Percentiles rank a stretch among this genome's conserved stretches.
phyloP scores from a whole-genome alignment of 2,113 vertebrate species.

The Tenebrosternarchus preto region DNA sequence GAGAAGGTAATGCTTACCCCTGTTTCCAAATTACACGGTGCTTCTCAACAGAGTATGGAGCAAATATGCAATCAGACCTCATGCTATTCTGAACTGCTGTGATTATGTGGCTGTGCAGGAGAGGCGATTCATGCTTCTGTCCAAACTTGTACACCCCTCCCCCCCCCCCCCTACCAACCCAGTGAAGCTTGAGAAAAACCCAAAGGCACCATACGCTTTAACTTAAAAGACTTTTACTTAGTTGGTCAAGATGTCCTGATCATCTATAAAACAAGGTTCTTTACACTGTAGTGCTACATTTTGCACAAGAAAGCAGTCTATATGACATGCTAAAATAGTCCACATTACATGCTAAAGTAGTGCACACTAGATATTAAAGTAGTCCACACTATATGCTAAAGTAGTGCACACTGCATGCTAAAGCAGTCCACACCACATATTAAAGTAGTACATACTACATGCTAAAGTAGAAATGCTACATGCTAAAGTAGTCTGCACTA shows the following conservation, averaged over 20 bases:
- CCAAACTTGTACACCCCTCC: too few species aligned
- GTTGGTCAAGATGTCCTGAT: too few species aligned
- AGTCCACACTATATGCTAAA: background rate
- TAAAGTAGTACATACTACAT: background rate
- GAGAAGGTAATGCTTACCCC: conserved; percentile 49
- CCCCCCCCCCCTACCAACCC: conserved; percentile 25
- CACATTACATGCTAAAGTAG: background rate
- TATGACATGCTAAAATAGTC: background rate
- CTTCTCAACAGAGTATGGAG: conserved; percentile 46
- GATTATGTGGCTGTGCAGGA: conserved; percentile 51
- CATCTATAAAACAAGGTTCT: too few species aligned
- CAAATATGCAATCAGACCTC: conserved; percentile 58
- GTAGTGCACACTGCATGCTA: background rate
- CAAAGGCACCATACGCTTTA: too few species aligned
- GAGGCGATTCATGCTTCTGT: too few species aligned
- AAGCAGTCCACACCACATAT: background rate
- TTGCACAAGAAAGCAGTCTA: too few species aligned
- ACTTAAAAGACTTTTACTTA: too few species aligned
- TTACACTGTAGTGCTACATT: too few species aligned
- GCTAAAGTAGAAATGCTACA: background rate
- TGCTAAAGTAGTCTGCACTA: background rate
- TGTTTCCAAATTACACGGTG: conserved; percentile 53
- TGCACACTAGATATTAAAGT: background rate
- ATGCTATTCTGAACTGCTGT: conserved; percentile 44
- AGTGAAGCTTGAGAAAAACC: too few species aligned